These are phyloP conservation scores for Dione vanillae DNA, from an alignment of 2,888 invertebrate genomes.

Conservation along the genomic window DNA sequence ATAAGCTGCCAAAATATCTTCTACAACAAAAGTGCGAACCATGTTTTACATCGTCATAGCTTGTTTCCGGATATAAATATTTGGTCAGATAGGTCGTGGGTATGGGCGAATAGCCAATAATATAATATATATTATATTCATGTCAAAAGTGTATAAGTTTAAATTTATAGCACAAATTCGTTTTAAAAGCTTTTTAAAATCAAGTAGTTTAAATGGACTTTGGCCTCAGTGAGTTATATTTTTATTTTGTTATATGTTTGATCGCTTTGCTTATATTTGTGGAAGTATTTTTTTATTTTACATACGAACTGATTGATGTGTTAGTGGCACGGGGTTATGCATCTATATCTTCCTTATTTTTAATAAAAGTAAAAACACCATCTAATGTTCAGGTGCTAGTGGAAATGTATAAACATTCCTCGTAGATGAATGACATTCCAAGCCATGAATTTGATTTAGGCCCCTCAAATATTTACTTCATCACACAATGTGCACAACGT, in stretches of 20 bases:
- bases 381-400: no score
- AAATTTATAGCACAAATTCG: constrained; percentile 33
- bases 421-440: not conserved
- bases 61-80: constrained; percentile 42
- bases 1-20: constrained; percentile 35
- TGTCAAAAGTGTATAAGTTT: constrained; percentile 25
- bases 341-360: not conserved
- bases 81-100: constrained; percentile 43
- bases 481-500: not conserved
- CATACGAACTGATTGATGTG: not conserved
- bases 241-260: constrained; percentile 20
- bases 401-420: not conserved
- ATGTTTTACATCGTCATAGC: constrained; percentile 44
- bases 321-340: not conserved
- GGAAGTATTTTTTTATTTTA: no score
- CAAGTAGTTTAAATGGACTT: constrained; percentile 23
- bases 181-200: constrained; percentile 35
- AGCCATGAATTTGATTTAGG: not conserved
- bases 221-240: constrained; percentile 12
- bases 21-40: constrained; percentile 34
- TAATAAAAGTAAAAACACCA: no score
- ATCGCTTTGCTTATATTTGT: no score
- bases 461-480: not conserved
- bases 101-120: constrained; percentile 48
- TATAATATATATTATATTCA: constrained; percentile 41